These are phyloP conservation scores for Drosophila jambulina DNA, from an alignment of 1,140 invertebrate species.

Conservation along the genomic window DNA sequence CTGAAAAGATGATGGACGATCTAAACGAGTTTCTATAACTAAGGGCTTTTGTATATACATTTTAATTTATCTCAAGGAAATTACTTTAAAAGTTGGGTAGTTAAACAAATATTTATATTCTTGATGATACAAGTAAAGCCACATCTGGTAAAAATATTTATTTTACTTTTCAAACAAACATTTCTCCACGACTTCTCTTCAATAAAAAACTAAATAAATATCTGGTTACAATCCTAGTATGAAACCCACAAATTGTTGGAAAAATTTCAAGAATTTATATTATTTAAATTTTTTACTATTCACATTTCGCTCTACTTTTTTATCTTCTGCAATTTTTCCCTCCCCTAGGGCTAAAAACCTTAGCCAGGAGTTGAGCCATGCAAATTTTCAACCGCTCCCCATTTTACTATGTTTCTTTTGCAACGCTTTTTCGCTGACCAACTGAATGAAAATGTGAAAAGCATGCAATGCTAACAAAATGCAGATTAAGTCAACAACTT, in stretches of 20 bases:
- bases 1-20: constrained; percentile 27
- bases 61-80: neutral
- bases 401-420: neutral
- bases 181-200: too few species aligned
- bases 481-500: constrained; percentile 74
- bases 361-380: constrained; percentile 22
- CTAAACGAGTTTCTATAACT: neutral
- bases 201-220: neutral
- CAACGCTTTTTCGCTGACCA: constrained; percentile 30
- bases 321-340: neutral
- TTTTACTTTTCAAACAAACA: neutral
- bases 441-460: constrained; percentile 43
- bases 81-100: neutral
- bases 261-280: neutral
- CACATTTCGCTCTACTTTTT: constrained; percentile 10
- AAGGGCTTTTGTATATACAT: neutral
- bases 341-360: constrained; percentile 2
- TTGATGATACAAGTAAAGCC: too few species aligned
- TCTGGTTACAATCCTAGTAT: neutral
- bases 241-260: neutral
- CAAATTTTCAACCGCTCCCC: constrained; percentile 3
- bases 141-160: neutral
- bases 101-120: neutral
- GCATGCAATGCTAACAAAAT: constrained; percentile 53
- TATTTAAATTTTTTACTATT: neutral